These are phyloP conservation scores for Mizuhopecten yessoensis DNA, from an alignment of 1,140 invertebrate species.

Conservation along the genomic window DNA sequence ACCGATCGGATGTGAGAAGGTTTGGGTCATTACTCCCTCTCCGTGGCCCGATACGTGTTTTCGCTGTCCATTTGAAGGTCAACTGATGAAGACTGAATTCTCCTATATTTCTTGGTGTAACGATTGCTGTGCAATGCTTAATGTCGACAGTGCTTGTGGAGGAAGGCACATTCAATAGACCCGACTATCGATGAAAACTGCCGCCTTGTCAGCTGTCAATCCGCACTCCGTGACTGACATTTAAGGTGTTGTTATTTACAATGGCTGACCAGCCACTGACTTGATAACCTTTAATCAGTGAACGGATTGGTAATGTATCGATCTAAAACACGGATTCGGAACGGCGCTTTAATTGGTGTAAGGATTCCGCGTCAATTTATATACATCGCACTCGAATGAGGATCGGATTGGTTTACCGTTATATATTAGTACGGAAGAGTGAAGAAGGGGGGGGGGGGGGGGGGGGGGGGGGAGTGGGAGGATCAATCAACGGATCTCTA, in stretches of 20 bases:
- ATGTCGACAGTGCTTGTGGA: background rate
- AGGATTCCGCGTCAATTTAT: slow-evolving; percentile 14
- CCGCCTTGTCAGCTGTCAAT: background rate
- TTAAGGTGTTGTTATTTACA: slow-evolving; percentile 7
- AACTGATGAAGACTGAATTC: no score
- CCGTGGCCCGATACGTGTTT: no score
- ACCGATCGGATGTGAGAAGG: no score
- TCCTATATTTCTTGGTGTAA: no score
- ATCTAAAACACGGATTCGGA: background rate
- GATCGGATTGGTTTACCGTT: background rate
- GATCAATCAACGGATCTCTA: background rate
- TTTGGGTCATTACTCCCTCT: no score
- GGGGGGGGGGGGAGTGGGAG: no score
- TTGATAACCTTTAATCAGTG: slow-evolving; percentile 30
- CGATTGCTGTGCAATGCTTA: no score
- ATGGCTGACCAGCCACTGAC: background rate
- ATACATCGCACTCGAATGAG: background rate
- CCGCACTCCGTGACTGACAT: background rate
- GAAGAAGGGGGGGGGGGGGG: background rate
- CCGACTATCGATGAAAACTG: background rate
- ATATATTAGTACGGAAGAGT: background rate
- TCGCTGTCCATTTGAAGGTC: no score
- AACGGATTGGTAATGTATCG: slow-evolving; percentile 21
- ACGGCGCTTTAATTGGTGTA: background rate
- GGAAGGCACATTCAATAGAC: background rate